Evolutionary conservation across 1,140 invertebrate species (phyloP), one percentile per base, ranked within the genome.

Genomic region (Heliconius hewitsoni): DNA sequence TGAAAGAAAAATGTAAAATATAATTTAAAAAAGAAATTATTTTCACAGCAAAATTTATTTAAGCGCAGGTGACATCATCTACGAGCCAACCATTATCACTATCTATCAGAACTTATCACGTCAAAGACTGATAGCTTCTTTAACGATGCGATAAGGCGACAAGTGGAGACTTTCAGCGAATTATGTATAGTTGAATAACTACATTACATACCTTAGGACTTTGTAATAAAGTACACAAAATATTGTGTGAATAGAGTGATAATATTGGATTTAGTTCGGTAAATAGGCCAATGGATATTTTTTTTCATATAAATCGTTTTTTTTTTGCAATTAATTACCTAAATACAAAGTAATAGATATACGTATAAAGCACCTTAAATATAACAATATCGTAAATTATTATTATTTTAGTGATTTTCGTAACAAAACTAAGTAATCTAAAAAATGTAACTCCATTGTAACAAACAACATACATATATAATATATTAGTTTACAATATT

Each of bases 101-200:
- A 85, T 82, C 85, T 87, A 87, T 87, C 84, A 82, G 30, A 55
- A 76, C 55, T 70, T 87, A 87, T 87, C 85, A 78, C 80, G 78
- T 71, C 71, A 78, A 84, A 85, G 83, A 85, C 81, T 85, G 85
- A 87, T 87, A 87, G 84, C 76, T 79, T 72, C 80, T 82, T 82
- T 83, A 86, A 85, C 82, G 83, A 85, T 37, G 66, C 72, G 85
- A 87, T 87, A 87, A 83, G 50, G 34, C 71, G 73, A 83, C 82
- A 84, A 84, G 84, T 86, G 84, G 81, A 83, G 79, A 83, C 76
- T 78, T 81, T 83, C 75, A 75, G 74, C 73, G 70, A 73, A 81
- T 74, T 81, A 80, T 71, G 80, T 73, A 80, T 66, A 73, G 66
- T 72, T 85, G 16, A 74, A 79, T 71, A 70, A 73, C 19, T 55